Percentiles rank a stretch among this genome's conserved stretches.
These are phyloP conservation scores for Brotula barbata DNA, from an alignment of 2,797 vertebrate species.

Conservation along the genomic window DNA sequence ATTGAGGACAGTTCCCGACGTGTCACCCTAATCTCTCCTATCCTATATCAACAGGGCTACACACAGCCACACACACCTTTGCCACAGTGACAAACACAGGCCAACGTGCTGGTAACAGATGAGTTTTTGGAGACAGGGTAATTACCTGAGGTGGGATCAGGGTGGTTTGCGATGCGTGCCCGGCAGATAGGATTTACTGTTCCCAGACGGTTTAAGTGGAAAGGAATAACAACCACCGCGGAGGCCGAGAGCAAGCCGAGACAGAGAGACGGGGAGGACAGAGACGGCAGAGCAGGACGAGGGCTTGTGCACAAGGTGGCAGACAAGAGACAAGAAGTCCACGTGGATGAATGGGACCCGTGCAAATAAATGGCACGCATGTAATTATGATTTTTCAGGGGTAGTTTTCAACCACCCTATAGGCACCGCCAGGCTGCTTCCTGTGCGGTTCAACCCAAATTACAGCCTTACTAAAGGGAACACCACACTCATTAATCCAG, in stretches of 20 bases:
- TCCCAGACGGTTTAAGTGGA: constrained; percentile 37
- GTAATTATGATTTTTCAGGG: background rate
- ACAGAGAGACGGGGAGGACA: constrained; percentile 16
- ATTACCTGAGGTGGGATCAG: constrained; percentile 40
- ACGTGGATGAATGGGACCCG: background rate
- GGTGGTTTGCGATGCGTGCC: constrained; percentile 31
- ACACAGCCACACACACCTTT: no score
- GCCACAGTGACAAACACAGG: no score
- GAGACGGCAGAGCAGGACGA: constrained; percentile 31
- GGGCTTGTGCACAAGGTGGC: constrained; percentile 65
- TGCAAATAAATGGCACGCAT: background rate
- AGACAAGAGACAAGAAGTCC: constrained; percentile 51
- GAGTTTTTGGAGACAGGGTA: constrained; percentile 66
- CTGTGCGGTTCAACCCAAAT: constrained; percentile 36
- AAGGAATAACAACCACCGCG: constrained; percentile 42
- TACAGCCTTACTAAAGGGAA: constrained; percentile 32
- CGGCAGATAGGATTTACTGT: constrained; percentile 50
- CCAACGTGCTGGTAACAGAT: no score
- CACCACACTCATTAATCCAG: constrained; percentile 35
- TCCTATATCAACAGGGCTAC: no score
- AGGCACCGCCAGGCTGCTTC: constrained; percentile 11
- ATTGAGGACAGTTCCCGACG: no score
- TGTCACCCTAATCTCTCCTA: no score
- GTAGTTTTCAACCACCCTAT: constrained; percentile 7
- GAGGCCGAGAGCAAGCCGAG: constrained; percentile 12